Percentiles rank a stretch among this genome's conserved stretches.
Evolutionary conservation across 2,888 invertebrate genomes (phyloP).

Genomic region (Rhopalosiphum nymphaeae): DNA sequence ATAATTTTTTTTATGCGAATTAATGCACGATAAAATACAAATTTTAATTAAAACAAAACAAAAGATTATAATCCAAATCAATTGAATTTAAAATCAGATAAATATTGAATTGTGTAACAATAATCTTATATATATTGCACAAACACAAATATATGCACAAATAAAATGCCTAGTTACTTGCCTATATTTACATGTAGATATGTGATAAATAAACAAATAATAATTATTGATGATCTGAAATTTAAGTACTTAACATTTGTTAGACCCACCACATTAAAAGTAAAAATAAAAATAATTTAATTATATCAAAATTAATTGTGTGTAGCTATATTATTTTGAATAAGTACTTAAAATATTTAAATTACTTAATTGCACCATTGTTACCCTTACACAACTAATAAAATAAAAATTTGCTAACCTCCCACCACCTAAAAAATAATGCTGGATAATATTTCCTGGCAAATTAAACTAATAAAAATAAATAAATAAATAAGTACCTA

Average conservation of each 20-base stretch:
- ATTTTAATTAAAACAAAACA: constrained; percentile 47
- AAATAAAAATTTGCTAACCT: constrained; percentile 56
- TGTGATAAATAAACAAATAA: constrained; percentile 46
- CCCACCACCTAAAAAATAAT: constrained; percentile 59
- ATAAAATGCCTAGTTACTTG: not conserved
- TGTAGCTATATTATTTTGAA: constrained; percentile 44
- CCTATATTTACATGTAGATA: constrained; percentile 42
- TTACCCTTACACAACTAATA: constrained; percentile 53
- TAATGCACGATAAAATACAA: constrained; percentile 33
- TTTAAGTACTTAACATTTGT: constrained; percentile 54
- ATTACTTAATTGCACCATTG: constrained; percentile 60
- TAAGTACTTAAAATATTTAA: constrained; percentile 49
- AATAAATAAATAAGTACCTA: constrained; percentile 54
- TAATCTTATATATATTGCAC: constrained; percentile 60
- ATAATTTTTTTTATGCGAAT: constrained; percentile 10
- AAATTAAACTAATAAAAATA: constrained; percentile 53
- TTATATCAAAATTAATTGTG: constrained; percentile 43
- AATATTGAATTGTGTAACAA: constrained; percentile 33
- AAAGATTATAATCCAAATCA: constrained; percentile 17
- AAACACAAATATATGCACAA: constrained; percentile 28
- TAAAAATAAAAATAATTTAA: constrained; percentile 57
- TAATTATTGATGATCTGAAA: constrained; percentile 34
- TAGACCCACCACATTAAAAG: constrained; percentile 59
- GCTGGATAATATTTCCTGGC: constrained; percentile 17
- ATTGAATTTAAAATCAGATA: constrained; percentile 17